Evolutionary conservation across 1,140 invertebrate genomes (phyloP).

Genomic region (Drosophila jambulina): DNA sequence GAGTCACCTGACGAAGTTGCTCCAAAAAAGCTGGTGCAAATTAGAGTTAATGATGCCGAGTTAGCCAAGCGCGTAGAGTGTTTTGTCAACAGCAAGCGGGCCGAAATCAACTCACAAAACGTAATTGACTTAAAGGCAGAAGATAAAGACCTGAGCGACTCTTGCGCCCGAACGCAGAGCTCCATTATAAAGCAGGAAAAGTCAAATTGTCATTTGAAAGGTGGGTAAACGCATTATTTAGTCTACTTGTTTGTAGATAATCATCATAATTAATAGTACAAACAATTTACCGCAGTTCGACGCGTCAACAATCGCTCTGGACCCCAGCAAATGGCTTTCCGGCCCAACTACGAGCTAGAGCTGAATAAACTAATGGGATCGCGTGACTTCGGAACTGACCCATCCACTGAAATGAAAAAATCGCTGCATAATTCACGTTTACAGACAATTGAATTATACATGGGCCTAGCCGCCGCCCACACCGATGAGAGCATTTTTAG

Average conservation of each 20-base stretch:
- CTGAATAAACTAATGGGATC: conserved; percentile 85
- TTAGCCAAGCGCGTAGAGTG: conserved; percentile 87
- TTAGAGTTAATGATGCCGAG: conserved; percentile 86
- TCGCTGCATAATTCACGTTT: conserved; percentile 39
- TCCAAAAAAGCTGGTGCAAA: conserved; percentile 86
- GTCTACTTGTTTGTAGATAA: neutral
- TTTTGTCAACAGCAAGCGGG: conserved; percentile 88
- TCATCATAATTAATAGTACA: neutral
- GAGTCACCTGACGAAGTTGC: conserved; percentile 68
- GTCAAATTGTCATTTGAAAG: conserved; percentile 90
- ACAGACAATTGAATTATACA: conserved; percentile 56
- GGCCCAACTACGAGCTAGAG: conserved; percentile 64
- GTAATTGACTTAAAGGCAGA: conserved; percentile 88
- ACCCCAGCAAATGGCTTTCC: conserved; percentile 86
- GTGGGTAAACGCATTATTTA: conserved; percentile 81
- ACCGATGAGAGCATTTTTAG: conserved; percentile 87
- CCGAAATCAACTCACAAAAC: conserved; percentile 89
- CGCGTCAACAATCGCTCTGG: conserved; percentile 87
- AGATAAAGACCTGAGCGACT: conserved; percentile 63
- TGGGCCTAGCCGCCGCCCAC: conserved; percentile 75
- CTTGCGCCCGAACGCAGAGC: conserved; percentile 89
- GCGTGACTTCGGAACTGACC: conserved; percentile 84
- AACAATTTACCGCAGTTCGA: conserved; percentile 74
- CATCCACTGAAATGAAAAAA: conserved; percentile 11
- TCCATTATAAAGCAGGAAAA: conserved; percentile 88